These are phyloP conservation scores for Riparia riparia DNA, from an alignment of 2,113 vertebrate species.

Conservation along the genomic window DNA sequence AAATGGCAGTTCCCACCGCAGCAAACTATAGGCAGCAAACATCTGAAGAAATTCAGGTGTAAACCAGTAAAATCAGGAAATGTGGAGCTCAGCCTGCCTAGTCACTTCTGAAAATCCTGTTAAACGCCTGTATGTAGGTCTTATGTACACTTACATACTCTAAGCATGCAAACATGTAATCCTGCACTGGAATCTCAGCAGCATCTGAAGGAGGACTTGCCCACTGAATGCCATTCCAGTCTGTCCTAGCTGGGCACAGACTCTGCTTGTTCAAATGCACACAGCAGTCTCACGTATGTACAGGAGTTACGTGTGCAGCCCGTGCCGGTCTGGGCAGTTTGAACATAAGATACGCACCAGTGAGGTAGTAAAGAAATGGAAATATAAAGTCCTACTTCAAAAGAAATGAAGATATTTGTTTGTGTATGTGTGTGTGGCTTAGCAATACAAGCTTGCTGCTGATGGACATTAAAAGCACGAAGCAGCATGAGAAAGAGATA, in stretches of 20 bases:
- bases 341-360: neutral
- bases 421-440: neutral
- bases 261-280: neutral
- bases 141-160: neutral
- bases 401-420: neutral
- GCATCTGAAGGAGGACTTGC: neutral
- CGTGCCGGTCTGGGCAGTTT: neutral
- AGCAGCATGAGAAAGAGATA: neutral
- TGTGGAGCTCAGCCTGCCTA: neutral
- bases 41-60: neutral
- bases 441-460: neutral
- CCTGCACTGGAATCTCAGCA: neutral
- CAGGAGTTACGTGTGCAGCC: neutral
- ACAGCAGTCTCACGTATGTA: fast-evolving
- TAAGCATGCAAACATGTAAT: neutral
- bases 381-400: neutral
- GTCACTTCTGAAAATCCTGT: neutral
- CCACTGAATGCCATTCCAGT: neutral
- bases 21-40: neutral
- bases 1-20: neutral
- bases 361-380: neutral
- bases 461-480: neutral
- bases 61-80: neutral
- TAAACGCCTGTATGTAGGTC: neutral
- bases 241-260: neutral